Evolutionary conservation across 2,888 invertebrate species (phyloP), one percentile per base, ranked within the genome.

Genomic region (Drosophila nigricruria): DNA sequence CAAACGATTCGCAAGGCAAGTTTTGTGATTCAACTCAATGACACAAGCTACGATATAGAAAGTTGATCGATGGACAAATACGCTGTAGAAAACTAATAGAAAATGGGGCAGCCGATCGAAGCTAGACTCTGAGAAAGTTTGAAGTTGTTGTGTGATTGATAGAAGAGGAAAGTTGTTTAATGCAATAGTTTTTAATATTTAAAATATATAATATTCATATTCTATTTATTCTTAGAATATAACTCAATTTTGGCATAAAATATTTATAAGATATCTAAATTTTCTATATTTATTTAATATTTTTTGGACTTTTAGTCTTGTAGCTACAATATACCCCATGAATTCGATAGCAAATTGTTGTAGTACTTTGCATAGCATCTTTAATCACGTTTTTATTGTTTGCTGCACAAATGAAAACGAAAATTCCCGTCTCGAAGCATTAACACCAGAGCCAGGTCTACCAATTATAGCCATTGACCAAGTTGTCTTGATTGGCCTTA

Each of bases 361-460:
- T 32, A 62, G 66, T 71, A 65, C 66, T 81, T 77, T 77, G 88
- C 82, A 87, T 87, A 73, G 81, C 88, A 89, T 82, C 86, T 86
- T 86, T 88, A 85, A 86, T 86, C 86, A 86, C 89, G 88, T 89
- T 86, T 86, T 88, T 82, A 89, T 86, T 85, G 88, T 88, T 77
- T 70, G 82, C 70, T 82, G 88, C 82, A 76, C 70, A 79, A 81
- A 83, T 79, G 74, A 78, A 85, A 82, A 66, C 73, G 65, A 74
- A 73, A 72, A 71, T 64, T 72, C 57, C 73, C 63, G 68, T 49
- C 58, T 23, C 79, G 52, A 62, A 59, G 43, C 70, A 77, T 74
- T 77, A 70, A 64, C 78, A 74, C 66, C 63, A 59, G 42, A 65
- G 58, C 65, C 43, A 61, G 62, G 53, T 62, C 77, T 59, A 62